These are phyloP conservation scores for Rhodophaea formosa DNA, from an alignment of 2,888 invertebrate genomes.

Conservation along the genomic window DNA sequence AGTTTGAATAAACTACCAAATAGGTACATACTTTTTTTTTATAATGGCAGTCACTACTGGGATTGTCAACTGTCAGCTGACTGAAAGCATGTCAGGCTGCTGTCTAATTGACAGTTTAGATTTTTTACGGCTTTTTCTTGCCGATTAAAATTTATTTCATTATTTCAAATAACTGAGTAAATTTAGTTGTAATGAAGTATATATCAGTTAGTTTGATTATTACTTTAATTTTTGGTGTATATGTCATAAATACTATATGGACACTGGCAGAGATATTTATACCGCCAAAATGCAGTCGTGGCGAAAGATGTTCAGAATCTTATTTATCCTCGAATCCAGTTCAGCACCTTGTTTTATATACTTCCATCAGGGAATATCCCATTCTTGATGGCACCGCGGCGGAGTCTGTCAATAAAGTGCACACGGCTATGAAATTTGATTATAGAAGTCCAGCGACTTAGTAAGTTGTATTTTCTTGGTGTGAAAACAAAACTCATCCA, in stretches of 20 bases:
- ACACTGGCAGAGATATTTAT: conserved; percentile 87
- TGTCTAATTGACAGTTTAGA: not conserved
- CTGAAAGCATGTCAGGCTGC: not conserved
- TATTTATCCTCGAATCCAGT: conserved; percentile 85
- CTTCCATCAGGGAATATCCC: conserved; percentile 83
- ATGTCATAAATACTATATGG: conserved; percentile 88
- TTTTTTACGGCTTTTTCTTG: conserved; percentile 13
- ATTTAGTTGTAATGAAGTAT: conserved; percentile 58
- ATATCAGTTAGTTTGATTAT: conserved; percentile 83
- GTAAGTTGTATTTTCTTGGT: conserved; percentile 44
- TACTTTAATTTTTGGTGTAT: conserved; percentile 84
- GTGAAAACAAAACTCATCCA: no score
- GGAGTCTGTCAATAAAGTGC: conserved; percentile 78
- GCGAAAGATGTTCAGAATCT: conserved; percentile 85
- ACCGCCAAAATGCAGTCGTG: conserved; percentile 84
- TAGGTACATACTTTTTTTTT: no score
- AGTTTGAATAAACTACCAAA: no score
- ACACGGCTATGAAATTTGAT: conserved; percentile 83
- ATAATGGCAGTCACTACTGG: no score
- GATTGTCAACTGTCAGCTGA: no score
- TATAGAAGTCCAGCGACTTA: conserved; percentile 75
- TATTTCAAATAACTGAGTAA: conserved; percentile 15
- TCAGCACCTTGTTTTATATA: conserved; percentile 85
- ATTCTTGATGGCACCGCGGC: conserved; percentile 67
- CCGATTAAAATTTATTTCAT: conserved; percentile 1